Evolutionary conservation across 1,140 invertebrate species (phyloP), one percentile per base, ranked within the genome.

Genomic region (Physella acuta): DNA sequence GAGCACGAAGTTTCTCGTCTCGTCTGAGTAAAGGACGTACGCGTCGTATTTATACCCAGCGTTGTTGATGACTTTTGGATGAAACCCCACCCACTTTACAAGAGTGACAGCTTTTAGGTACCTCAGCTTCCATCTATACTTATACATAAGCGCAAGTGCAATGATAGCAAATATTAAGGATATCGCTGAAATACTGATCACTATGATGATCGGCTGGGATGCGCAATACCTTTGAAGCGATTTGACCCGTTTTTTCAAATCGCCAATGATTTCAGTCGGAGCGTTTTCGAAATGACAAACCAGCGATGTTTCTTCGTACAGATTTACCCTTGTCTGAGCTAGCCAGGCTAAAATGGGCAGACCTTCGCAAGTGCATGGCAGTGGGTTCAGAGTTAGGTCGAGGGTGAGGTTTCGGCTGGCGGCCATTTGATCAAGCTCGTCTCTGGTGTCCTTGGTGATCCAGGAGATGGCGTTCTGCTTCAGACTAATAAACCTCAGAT

Each of bases 1-100:
- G 8, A 61, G 24, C 34, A 74, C 68, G 31, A 78, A 78, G 0
- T n/a, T 2, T 4, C 59, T 14, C 26, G 72, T 71, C 26, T 66
- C 24, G 33, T 68, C 68, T 8, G 55, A 28, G 36, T 76, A 76
- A 8, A 71, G 66, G 28, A 76, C 28, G 28, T 71, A 76, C 14
- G 68, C 72, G 30, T 76, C 72, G 61, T 71, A 74, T 30, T 61
- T 49, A 59, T 49, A 70, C 11, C 2, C 30, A 1, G 26, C 11
- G 11, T 28, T 52, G 3, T 1, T 33, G 26, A 16, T n/a, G 49
- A n/a, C 26, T 26, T 28, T 17, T 1, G 62, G 26, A 8, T 52
- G 49, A 24, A 52, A 64, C 3, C 62, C 62, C 2, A 33, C 3
- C 20, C 2, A 33, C 16, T 33, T 14, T 30, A 49, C 16, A 3